Conservation (phyloP, 2,113 vertebrate genomes). For the Hystrix brachyura region DNA sequence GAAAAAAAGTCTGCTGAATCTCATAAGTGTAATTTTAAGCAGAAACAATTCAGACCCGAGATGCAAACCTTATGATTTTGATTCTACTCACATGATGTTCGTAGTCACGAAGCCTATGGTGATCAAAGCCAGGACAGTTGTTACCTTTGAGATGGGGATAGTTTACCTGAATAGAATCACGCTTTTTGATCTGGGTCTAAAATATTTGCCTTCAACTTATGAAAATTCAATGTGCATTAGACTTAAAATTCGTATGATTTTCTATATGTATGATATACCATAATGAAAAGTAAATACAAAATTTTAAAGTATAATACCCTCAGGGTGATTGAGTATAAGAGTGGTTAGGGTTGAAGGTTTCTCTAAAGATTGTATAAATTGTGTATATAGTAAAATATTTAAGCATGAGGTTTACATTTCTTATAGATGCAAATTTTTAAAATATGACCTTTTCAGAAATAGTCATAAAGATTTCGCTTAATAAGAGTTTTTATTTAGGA, state of each 20-base stretch:
- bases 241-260: background rate
- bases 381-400: conserved; percentile 60
- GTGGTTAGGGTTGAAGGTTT: conserved; percentile 47
- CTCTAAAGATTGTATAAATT: conserved; percentile 79
- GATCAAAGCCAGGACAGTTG: background rate
- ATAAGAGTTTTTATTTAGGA: background rate
- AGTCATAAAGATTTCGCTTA: background rate
- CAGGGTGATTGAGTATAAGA: background rate
- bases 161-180: background rate
- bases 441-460: conserved; percentile 74
- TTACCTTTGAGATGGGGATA: background rate
- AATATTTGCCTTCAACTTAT: background rate
- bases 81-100: background rate
- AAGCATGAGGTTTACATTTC: conserved; percentile 77
- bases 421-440: conserved; percentile 68
- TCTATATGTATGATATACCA: background rate
- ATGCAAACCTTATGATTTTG: background rate
- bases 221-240: background rate
- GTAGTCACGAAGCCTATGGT: background rate
- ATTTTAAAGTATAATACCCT: background rate
- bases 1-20: background rate
- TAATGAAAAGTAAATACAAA: background rate
- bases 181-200: background rate
- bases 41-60: background rate
- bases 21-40: background rate